Base-by-base conservation (phyloP, 2,797 vertebrate species). In the Ibycter americanus region DNA sequence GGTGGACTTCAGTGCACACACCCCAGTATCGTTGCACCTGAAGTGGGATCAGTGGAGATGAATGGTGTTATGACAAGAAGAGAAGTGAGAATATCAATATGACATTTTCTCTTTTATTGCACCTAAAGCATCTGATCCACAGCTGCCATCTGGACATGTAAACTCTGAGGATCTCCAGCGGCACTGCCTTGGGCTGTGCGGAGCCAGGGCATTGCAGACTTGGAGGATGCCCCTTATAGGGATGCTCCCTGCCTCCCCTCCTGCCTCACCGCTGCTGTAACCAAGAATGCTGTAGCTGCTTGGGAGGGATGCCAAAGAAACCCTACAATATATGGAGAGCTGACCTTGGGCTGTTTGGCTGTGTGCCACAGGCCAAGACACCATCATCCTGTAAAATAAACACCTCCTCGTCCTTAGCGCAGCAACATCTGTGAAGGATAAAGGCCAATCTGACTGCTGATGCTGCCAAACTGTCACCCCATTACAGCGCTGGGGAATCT, bases 261-360 rank as follows among this genome's bases (percentile, higher is more conserved):
- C 74, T 54, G 56, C 54, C 85, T 78, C 61, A 49, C 65, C 63
- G 49, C 26, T 13, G 38, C 87, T 87, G 38, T 55, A 40, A 58
- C n/a, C 32, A n/a, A 47, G 83, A 66, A 68, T 27, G 40, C 72
- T 0, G 1, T 74, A 51, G 83, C 83, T 88, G 67, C 85, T 79
- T 3, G 59, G 87, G 80, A 96, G 56, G 31, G 72, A 47, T 89
- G 90, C 83, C 93, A 94, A 59, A 84, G 51, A 59, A 89, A 59
- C 73, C 66, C 78, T 63, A 1, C 63, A 32, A 15, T 11, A 63
- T 56, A 36, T 9, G 55, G 32, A 91, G 62, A 84, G 83, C 93
- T 92, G 94, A 87, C 96, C 91, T 91, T 93, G 91, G 90, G 82
- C 91, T 62, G 56, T 90, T 63, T 96, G 96, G 93, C 94, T 70